Evolutionary conservation across 1,140 invertebrate species (phyloP), one percentile per base, ranked within the genome.

Genomic region (Drosophila nigromelanica): DNA sequence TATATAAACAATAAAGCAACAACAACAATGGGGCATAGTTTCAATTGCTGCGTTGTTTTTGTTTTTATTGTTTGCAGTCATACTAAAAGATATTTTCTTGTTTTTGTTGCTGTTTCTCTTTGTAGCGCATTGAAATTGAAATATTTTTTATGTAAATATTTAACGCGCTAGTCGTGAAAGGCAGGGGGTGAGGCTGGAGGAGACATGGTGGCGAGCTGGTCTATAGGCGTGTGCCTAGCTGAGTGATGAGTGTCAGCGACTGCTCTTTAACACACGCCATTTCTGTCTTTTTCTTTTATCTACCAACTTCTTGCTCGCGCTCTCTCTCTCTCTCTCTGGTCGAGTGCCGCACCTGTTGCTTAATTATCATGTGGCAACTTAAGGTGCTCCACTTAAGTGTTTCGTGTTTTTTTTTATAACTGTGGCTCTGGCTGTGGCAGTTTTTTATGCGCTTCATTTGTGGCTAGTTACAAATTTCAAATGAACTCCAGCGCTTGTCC

Each of bases 381-480:
- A 58, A 79, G 79, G 62, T 83, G 80, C 76, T 76, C 61, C 63
- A 83, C 80, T 73, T 73, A 54, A 55, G 64, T 62, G 59, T 50
- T 18, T 51, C 33, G 14, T 45, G n/a, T 56, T 40, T 48, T 42
- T 14, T 54, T 60, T 43, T 56, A 6, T 27, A 27, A 27, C 27
- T 27, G 27, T 27, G 27, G 27, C 27, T 27, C 5, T 27, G 5
- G 27, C 27, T 27, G 5, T 27, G 5, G 27, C 27, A 27, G 27
- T 30, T 50, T 66, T 55, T 58, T 55, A 64, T 58, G 60, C 45
- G 75, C 66, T 66, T 73, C 63, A 68, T 73, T 68, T 55, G 61
- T 27, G 45, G 40, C 66, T 39, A 52, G 70, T 70, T 87, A 82
- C 83, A 76, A 86, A 82, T 82, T 86, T 78, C 63, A 70, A 87